Conservation (phyloP, 2,888 invertebrate genomes). For the Pammene aurita region DNA sequence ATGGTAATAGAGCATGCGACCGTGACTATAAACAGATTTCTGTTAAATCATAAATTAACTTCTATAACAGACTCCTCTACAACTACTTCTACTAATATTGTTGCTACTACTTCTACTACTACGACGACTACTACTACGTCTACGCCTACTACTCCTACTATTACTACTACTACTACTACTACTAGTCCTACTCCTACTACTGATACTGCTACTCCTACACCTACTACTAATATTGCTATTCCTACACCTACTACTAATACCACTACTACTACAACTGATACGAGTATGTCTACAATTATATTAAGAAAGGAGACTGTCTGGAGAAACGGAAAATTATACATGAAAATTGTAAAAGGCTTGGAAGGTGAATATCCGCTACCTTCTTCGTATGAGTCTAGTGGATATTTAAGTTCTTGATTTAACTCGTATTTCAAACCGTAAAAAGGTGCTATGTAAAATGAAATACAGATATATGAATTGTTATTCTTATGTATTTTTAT, state of each 20-base stretch:
- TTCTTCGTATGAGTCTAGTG: conserved; percentile 8
- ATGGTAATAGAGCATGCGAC: not conserved
- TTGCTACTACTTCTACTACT: not conserved
- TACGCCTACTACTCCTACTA: not conserved
- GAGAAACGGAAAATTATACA: conserved; percentile 53
- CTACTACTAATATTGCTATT: not conserved
- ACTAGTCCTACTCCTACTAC: not conserved
- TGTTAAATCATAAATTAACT: not conserved
- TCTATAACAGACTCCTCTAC: not conserved
- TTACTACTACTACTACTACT: not conserved
- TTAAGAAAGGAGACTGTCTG: conserved; percentile 51
- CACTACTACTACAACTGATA: not conserved
- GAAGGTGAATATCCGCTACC: conserved; percentile 7
- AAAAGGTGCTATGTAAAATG: no score
- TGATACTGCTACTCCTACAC: not conserved
- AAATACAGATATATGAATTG: no score
- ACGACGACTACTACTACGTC: not conserved
- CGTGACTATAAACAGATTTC: not conserved
- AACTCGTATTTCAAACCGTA: not conserved
- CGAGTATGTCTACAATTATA: conserved; percentile 44
- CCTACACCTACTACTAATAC: not conserved
- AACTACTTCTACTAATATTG: not conserved
- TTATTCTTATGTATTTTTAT: no score
- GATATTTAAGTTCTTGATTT: not conserved
- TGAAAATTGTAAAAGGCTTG: conserved; percentile 56